These are phyloP conservation scores for Cladopsammia gracilis DNA, from an alignment of 64 coral and sea anemone genomes.

Conservation along the genomic window DNA sequence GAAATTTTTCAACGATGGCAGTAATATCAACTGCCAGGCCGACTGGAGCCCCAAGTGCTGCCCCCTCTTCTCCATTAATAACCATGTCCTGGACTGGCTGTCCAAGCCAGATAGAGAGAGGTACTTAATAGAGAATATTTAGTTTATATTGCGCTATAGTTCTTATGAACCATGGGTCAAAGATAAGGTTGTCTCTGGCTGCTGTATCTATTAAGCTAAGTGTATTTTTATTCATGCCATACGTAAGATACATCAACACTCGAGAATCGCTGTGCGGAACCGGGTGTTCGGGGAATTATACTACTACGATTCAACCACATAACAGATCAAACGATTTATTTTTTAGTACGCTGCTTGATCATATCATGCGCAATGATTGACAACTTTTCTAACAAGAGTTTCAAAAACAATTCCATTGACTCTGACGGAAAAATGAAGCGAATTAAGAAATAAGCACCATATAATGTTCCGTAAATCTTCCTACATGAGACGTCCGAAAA, in stretches of 20 bases:
- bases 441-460: too few species aligned
- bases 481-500: too few species aligned
- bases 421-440: too few species aligned
- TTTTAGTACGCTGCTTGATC: too few species aligned
- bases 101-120: constrained; percentile 35
- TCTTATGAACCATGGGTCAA: background rate
- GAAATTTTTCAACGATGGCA: constrained; percentile 32
- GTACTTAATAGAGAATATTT: background rate
- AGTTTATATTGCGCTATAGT: background rate
- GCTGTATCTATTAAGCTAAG: too few species aligned
- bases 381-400: too few species aligned
- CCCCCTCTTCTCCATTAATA: constrained; percentile 19
- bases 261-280: background rate
- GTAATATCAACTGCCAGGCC: background rate
- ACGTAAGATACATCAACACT: background rate
- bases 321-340: background rate
- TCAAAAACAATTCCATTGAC: too few species aligned
- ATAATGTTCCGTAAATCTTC: too few species aligned
- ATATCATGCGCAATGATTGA: too few species aligned
- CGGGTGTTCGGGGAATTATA: background rate
- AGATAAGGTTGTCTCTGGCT: too few species aligned
- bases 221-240: background rate
- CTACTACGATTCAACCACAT: background rate
- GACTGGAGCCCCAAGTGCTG: constrained; percentile 8
- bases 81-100: constrained; percentile 33